Conservation (phyloP, 2,888 invertebrate species). For the Eucera pruinosa region DNA sequence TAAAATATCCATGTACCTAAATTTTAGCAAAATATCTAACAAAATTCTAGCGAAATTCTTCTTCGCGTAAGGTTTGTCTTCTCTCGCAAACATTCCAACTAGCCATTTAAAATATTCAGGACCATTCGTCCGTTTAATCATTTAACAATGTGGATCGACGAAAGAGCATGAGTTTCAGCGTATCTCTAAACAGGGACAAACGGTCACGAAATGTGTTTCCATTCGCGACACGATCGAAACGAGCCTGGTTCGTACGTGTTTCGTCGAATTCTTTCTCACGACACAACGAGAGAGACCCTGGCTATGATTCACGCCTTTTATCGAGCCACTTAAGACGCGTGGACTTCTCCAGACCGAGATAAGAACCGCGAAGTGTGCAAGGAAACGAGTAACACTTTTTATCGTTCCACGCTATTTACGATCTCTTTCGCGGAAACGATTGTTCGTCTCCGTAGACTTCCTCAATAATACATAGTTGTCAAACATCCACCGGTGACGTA, state of each 20-base stretch:
- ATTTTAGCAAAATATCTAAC: too few species aligned
- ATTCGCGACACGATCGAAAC: conserved; percentile 30
- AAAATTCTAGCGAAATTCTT: too few species aligned
- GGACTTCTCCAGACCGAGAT: conserved; percentile 55
- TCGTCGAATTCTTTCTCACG: conserved; percentile 61
- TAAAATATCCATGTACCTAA: too few species aligned
- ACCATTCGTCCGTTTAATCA: background rate
- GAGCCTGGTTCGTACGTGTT: conserved; percentile 6
- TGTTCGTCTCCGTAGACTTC: conserved; percentile 42
- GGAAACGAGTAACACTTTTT: conserved; percentile 47
- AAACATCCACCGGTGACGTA: conserved; percentile 27
- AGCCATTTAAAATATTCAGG: too few species aligned
- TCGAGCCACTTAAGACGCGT: conserved; percentile 56
- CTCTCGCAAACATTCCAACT: background rate
- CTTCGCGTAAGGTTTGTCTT: background rate
- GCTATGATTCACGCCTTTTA: conserved; percentile 66
- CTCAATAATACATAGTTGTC: conserved; percentile 20
- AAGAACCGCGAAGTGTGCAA: conserved; percentile 52
- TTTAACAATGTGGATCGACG: too few species aligned
- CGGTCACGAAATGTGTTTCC: background rate
- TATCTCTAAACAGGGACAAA: background rate
- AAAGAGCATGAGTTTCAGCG: background rate
- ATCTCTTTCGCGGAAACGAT: conserved; percentile 46
- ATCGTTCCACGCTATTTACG: conserved; percentile 51
- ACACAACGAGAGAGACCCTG: conserved; percentile 10